Percentiles rank a stretch among this genome's conserved stretches.
phyloP scores from a whole-genome alignment of 2,888 invertebrate genomes.

The Conus canariensis region DNA sequence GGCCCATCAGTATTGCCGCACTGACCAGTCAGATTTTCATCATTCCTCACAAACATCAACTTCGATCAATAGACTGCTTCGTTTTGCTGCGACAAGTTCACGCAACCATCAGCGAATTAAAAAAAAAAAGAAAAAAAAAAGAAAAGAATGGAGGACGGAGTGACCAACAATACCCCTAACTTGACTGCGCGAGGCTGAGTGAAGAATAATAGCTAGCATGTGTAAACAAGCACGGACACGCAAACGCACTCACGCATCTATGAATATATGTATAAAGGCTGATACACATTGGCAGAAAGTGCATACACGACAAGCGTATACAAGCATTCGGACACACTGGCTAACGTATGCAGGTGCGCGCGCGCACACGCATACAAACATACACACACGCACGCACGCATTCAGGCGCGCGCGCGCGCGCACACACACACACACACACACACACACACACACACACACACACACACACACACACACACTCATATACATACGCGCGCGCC shows the following conservation, averaged over 20 bases:
- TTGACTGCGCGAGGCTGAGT: too few relatives aligned
- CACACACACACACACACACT: not conserved
- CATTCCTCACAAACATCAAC: too few relatives aligned
- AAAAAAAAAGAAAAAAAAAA: too few relatives aligned
- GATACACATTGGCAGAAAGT: not conserved
- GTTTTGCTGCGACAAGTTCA: too few relatives aligned
- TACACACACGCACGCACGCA: conserved; percentile 13
- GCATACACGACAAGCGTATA: not conserved
- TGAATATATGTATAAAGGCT: not conserved
- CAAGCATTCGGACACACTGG: not conserved
- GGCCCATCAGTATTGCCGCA: too few relatives aligned
- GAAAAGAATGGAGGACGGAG: too few relatives aligned
- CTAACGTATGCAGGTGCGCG: not conserved
- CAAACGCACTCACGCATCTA: not conserved
- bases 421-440: not conserved
- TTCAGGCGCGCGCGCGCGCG: not conserved
- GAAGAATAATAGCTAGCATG: too few relatives aligned
- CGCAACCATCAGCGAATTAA: too few relatives aligned
- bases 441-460: not conserved
- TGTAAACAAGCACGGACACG: not conserved
- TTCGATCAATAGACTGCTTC: too few relatives aligned
- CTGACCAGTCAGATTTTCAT: too few relatives aligned
- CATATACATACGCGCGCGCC: not conserved
- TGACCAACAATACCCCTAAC: too few relatives aligned
- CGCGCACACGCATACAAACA: conserved; percentile 19